Conservation (phyloP, 30 jellyfish, hydroid and myxozoan species). For the Phacellophora camtschatica region DNA sequence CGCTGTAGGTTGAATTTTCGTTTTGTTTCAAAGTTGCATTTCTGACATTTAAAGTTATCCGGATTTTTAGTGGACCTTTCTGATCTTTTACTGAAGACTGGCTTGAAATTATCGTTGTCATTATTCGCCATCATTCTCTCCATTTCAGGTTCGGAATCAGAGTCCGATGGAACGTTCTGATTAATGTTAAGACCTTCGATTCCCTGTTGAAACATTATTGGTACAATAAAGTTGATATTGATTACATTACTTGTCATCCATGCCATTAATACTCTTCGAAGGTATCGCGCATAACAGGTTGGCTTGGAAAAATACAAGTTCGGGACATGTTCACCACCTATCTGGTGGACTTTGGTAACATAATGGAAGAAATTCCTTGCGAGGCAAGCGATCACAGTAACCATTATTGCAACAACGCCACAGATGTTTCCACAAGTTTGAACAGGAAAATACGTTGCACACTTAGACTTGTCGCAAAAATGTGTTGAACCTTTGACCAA, state of each 20-base stretch:
- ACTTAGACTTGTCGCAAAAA: background rate
- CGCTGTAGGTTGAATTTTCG: background rate
- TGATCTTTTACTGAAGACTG: background rate
- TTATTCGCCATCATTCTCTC: background rate
- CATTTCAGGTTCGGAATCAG: background rate
- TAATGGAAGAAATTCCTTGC: background rate
- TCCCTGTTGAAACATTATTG: background rate
- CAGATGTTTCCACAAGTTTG: background rate
- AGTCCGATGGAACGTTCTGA: background rate
- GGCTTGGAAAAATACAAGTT: background rate
- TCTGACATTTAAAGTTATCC: background rate
- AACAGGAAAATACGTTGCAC: background rate
- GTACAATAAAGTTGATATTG: background rate
- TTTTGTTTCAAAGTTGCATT: background rate
- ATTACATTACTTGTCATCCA: background rate
- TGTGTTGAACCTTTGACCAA: background rate
- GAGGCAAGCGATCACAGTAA: background rate
- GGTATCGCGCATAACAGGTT: background rate
- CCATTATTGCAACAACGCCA: background rate
- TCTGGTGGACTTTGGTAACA: background rate
- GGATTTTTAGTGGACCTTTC: background rate
- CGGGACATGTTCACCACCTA: background rate
- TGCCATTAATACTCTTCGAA: background rate
- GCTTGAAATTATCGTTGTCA: background rate
- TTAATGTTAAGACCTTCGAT: background rate